Percentiles rank a stretch among this genome's conserved stretches.
Evolutionary conservation across 2,113 vertebrate genomes (phyloP).

Genomic region (Sander vitreus): DNA sequence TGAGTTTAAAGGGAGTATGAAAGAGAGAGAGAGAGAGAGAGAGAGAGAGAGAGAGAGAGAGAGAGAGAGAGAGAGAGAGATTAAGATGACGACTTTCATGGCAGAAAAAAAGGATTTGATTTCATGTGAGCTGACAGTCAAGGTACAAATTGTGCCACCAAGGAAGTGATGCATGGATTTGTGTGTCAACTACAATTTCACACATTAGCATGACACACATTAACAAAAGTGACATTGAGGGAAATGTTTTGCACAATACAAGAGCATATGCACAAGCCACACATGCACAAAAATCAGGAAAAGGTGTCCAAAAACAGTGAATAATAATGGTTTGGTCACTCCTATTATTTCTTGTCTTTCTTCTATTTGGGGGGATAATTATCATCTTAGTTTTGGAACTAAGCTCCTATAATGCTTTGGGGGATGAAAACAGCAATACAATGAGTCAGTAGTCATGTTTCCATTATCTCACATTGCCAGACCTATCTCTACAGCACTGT

Average conservation of each 20-base stretch:
- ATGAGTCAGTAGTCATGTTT: no score
- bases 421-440: no score
- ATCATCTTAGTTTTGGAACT: no score
- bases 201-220: constrained; percentile 22
- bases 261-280: not conserved
- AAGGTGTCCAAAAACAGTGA: not conserved
- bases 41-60: not conserved
- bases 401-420: no score
- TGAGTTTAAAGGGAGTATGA: not conserved
- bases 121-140: constrained; percentile 46
- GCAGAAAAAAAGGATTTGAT: constrained; percentile 44
- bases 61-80: not conserved
- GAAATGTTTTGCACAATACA: constrained; percentile 14
- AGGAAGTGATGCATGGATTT: constrained; percentile 30
- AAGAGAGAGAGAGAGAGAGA: not conserved
- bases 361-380: no score
- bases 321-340: no score
- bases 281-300: not conserved
- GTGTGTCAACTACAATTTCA: constrained; percentile 42
- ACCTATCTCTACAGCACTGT: no score
- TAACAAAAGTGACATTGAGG: constrained; percentile 25
- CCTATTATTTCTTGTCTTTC: no score
- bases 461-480: no score
- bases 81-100: constrained; percentile 51
- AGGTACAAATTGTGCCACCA: constrained; percentile 36